These are phyloP conservation scores for Epiblema foenella DNA, from an alignment of 2,888 invertebrate species.

Conservation along the genomic window DNA sequence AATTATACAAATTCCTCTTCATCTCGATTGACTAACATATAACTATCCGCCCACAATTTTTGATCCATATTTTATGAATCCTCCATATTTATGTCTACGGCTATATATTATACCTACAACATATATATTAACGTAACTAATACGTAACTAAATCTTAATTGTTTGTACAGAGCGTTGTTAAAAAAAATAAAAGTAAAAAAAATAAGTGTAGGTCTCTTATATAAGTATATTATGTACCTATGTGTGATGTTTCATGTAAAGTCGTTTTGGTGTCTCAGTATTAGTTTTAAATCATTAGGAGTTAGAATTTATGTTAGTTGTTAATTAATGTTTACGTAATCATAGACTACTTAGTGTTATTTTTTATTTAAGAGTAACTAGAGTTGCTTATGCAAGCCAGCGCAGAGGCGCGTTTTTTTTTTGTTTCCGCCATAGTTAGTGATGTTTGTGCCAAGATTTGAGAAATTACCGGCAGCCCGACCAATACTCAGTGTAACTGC, in stretches of 20 bases:
- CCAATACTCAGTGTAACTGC: conserved; percentile 52
- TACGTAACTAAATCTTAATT: conserved; percentile 63
- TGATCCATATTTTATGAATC: conserved; percentile 54
- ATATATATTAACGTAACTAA: conserved; percentile 50
- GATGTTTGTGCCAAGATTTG: conserved; percentile 62
- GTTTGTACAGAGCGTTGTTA: conserved; percentile 75
- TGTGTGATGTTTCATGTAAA: conserved; percentile 69
- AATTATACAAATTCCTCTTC: conserved; percentile 45
- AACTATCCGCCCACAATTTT: conserved; percentile 61
- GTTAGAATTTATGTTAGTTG: conserved; percentile 80
- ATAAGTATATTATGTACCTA: conserved; percentile 54
- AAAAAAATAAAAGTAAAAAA: conserved; percentile 61
- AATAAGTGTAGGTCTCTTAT: conserved; percentile 59
- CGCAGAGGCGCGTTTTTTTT: conserved; percentile 58
- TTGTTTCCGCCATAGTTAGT: conserved; percentile 56
- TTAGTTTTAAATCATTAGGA: conserved; percentile 79
- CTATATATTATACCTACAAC: conserved; percentile 50
- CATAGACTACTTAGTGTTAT: conserved; percentile 63
- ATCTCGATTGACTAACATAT: conserved; percentile 47
- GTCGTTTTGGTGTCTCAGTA: conserved; percentile 73
- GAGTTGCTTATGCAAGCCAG: conserved; percentile 61
- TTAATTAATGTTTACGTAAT: conserved; percentile 79
- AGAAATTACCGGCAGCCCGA: conserved; percentile 48
- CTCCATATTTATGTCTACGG: conserved; percentile 51
- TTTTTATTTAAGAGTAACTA: conserved; percentile 69